Conservation (phyloP, 2,888 invertebrate species). For the Malacosoma neustria region DNA sequence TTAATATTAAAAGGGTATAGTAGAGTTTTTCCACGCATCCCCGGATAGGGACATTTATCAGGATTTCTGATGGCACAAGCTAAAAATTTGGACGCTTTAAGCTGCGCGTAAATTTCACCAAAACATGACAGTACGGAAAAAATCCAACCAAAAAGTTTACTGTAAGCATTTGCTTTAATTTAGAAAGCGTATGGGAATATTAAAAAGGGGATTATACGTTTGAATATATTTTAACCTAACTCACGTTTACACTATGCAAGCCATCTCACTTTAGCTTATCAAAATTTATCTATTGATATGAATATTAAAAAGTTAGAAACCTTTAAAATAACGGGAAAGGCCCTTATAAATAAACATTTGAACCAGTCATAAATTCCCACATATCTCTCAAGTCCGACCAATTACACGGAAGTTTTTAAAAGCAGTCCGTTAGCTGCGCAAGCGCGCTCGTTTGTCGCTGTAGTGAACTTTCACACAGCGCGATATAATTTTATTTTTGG, state of each 20-base stretch:
- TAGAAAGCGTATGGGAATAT: not conserved
- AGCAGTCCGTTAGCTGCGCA: conserved; percentile 32
- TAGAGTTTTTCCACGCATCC: conserved; percentile 48
- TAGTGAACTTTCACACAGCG: conserved; percentile 61
- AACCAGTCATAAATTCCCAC: conserved; percentile 29
- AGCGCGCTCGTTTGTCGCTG: conserved; percentile 45
- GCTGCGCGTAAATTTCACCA: conserved; percentile 67
- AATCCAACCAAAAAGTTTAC: conserved; percentile 41
- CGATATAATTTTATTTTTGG: conserved; percentile 59
- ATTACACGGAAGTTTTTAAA: conserved; percentile 44
- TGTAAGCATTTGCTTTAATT: conserved; percentile 30
- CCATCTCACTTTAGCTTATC: no score
- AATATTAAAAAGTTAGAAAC: conserved; percentile 5
- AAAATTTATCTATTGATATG: conserved; percentile 4
- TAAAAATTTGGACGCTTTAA: conserved; percentile 74
- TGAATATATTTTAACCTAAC: no score
- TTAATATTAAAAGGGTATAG: conserved; percentile 46
- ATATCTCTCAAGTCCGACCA: conserved; percentile 38
- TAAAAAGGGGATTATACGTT: not conserved
- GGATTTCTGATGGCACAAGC: conserved; percentile 79
- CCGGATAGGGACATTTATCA: conserved; percentile 74
- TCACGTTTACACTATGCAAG: no score
- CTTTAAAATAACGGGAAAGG: not conserved
- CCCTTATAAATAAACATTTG: conserved; percentile 3
- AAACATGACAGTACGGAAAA: conserved; percentile 65